These are phyloP conservation scores for Sciurus carolinensis DNA, from an alignment of 2,797 vertebrate species.

Conservation along the genomic window DNA sequence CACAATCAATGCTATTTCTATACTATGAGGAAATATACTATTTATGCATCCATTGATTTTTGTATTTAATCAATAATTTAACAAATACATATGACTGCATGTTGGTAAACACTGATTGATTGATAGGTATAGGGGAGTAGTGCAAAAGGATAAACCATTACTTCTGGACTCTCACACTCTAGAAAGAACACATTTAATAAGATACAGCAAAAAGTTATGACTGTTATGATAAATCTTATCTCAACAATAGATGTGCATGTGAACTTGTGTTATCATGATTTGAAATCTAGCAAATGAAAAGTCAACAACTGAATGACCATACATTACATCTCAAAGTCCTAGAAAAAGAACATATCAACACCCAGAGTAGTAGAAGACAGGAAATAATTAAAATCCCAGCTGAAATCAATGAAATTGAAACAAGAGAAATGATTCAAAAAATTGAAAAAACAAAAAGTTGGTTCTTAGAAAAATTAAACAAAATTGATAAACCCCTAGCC, in stretches of 20 bases:
- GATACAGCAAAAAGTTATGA: neutral
- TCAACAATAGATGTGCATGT: neutral
- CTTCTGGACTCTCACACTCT: neutral
- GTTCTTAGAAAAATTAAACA: too few species aligned
- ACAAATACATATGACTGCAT: neutral
- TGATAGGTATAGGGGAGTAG: neutral
- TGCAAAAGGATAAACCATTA: neutral
- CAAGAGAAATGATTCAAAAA: too few species aligned
- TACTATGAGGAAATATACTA: neutral
- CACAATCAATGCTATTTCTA: neutral
- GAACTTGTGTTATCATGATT: neutral
- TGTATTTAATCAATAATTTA: neutral
- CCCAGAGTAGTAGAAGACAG: too few species aligned
- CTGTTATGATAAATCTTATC: neutral
- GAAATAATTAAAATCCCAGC: too few species aligned
- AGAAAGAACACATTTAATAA: neutral
- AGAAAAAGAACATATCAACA: too few species aligned
- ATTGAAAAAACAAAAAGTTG: too few species aligned
- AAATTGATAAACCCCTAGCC: too few species aligned
- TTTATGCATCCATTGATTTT: neutral
- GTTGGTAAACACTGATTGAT: neutral
- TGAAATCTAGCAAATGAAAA: neutral
- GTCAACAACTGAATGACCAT: too few species aligned
- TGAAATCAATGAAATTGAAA: too few species aligned
- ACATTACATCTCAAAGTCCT: too few species aligned